Conservation (phyloP, 1,140 invertebrate genomes). For the Leptinotarsa undecemlineata region DNA sequence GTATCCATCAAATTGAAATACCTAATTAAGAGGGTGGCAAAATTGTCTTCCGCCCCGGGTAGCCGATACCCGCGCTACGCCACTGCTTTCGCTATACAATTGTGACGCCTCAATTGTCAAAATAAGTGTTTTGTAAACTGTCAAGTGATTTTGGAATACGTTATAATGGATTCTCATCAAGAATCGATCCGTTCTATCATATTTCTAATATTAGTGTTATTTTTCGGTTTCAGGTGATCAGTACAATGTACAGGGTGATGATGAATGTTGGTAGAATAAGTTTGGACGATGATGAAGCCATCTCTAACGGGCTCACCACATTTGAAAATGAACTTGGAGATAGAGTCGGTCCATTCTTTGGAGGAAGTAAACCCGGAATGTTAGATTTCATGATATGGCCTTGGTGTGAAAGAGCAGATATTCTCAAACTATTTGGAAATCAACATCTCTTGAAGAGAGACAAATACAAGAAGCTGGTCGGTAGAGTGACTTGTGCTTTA, state of each 20-base stretch:
- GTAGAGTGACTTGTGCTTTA: background rate
- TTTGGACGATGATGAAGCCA: slow-evolving; percentile 45
- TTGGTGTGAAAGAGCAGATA: slow-evolving; percentile 75
- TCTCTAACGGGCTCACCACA: slow-evolving; percentile 61
- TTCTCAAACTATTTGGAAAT: slow-evolving; percentile 61
- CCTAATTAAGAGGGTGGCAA: too few relatives aligned
- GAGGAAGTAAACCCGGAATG: slow-evolving; percentile 74
- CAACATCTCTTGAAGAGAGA: slow-evolving; percentile 60
- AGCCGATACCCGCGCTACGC: too few relatives aligned
- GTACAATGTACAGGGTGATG: slow-evolving; percentile 46
- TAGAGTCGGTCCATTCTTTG: slow-evolving; percentile 70
- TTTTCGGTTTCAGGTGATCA: slow-evolving; percentile 43
- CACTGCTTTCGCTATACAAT: too few relatives aligned
- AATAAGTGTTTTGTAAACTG: too few relatives aligned
- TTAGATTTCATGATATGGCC: slow-evolving; percentile 92
- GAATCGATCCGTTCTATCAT: too few relatives aligned
- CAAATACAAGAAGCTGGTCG: slow-evolving; percentile 49
- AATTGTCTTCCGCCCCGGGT: too few relatives aligned
- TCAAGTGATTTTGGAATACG: too few relatives aligned
- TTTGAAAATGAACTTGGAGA: slow-evolving; percentile 70
- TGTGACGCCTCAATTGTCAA: too few relatives aligned
- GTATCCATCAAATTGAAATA: too few relatives aligned
- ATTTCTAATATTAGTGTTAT: background rate
- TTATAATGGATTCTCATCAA: too few relatives aligned
- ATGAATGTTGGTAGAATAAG: slow-evolving; percentile 37